Base-by-base conservation (phyloP, 2,888 invertebrate genomes). In the Eucera pruinosa region DNA sequence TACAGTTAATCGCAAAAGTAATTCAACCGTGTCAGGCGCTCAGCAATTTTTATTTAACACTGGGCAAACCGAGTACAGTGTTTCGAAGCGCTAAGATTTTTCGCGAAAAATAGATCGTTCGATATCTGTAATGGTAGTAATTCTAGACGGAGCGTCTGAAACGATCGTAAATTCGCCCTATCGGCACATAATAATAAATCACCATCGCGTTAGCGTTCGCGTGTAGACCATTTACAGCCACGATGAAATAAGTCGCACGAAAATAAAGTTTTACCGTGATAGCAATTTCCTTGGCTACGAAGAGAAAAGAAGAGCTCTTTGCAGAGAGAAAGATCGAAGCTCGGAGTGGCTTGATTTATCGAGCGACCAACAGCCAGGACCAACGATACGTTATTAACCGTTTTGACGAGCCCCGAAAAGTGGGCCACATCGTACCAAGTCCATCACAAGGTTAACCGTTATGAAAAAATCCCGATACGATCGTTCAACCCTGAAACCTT, bases 81-180 rank as follows among this genome's bases (percentile, higher is more conserved):
- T n/a, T 15, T 50, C 27, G 18, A 7, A 6, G 39, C 3, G 0
- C 15, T 13, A 9, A 25, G 13, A 30, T n/a, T 33, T 33, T 33
- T 13, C 4, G 39, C n/a, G 39, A 52, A 43, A 52, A 64, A 64
- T 52, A 9, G 27, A 20, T 43, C 2, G n/a, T 11, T 33, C 23
- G 11, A 61, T 61, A 61, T 23, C 2, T 13, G 45, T 20, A 15
- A 30, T 15, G 45, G 36, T 7, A 15, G 20, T 20, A 54, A 36
- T 54, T 33, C 33, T 20, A 30, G 30, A 3, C 13, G 15, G 18
- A n/a, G n/a, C n/a, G n/a, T 25, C 50, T 82, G 81, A 86, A 78
- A 70, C 64, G 80, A 79, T 79, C 86, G 75, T 88, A 86, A 86
- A 88, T 80, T 83, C 85, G 83, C 70, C 77, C 57, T 64, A 48